Evolutionary conservation across 2,113 vertebrate genomes (phyloP).

Genomic region (Coptodon rendalli): DNA sequence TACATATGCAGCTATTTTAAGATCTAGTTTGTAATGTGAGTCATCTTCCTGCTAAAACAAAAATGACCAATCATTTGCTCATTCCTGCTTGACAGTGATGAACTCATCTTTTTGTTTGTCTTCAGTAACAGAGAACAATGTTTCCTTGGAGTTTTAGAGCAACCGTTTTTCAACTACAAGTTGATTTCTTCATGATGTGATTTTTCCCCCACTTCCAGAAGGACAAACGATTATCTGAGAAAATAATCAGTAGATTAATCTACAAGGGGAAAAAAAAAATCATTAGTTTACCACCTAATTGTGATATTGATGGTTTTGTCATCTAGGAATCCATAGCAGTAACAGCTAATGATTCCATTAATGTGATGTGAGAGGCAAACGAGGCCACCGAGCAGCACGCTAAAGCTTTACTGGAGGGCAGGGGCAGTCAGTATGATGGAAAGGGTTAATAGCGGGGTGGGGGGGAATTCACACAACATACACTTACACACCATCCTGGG

Average conservation of each 20-base stretch:
- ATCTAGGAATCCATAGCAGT: neutral
- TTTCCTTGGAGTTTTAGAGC: neutral
- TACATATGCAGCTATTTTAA: neutral
- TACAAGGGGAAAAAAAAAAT: neutral
- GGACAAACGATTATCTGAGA: neutral
- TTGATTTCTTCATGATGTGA: neutral
- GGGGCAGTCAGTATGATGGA: neutral
- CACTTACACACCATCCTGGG: slow-evolving; percentile 23
- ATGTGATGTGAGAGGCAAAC: neutral
- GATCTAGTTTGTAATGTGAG: too few species aligned
- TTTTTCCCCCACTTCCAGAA: neutral
- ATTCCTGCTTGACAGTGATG: neutral
- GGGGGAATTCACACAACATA: slow-evolving; percentile 11
- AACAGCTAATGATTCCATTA: neutral
- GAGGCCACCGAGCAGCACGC: neutral
- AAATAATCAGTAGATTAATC: neutral
- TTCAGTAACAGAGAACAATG: neutral
- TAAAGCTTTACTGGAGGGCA: neutral
- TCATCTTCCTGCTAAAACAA: neutral
- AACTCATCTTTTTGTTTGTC: neutral
- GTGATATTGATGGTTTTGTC: neutral
- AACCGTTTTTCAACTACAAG: neutral
- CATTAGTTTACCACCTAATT: neutral
- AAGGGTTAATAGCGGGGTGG: neutral
- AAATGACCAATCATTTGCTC: neutral